A percentile compares a stretch with the other conserved stretches of the same genome.
Evolutionary conservation across 2,113 vertebrate species (phyloP).

Genomic region (Clinocottus analis): DNA sequence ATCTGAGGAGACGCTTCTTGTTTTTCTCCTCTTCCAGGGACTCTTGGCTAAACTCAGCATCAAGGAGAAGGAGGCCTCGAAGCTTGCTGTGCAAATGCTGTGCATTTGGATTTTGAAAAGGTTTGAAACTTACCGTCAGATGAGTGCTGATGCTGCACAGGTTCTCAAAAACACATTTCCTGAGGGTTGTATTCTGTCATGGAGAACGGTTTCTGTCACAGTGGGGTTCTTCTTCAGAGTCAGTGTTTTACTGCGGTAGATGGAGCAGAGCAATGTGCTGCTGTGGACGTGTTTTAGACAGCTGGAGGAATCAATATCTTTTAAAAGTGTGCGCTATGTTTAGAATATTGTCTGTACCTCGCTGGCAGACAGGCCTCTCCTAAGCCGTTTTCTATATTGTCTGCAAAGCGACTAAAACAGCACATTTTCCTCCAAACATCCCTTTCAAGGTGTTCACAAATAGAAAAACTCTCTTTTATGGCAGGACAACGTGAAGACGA

Average conservation of each 20-base stretch:
- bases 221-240: background rate
- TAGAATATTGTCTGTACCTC: too few relatives aligned
- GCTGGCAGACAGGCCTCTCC: too few relatives aligned
- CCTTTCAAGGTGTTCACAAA: background rate
- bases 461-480: background rate
- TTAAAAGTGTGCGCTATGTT: too few relatives aligned
- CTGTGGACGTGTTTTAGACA: too few relatives aligned
- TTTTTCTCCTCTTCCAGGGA: conserved; percentile 78
- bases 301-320: too few relatives aligned
- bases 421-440: background rate
- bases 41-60: conserved; percentile 85
- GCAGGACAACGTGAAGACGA: conserved; percentile 87
- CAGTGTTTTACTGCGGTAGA: too few relatives aligned
- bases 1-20: background rate
- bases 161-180: background rate
- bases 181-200: background rate
- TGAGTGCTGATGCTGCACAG: too few relatives aligned
- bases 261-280: too few relatives aligned
- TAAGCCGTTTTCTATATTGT: too few relatives aligned
- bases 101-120: conserved; percentile 89
- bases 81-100: conserved; percentile 83
- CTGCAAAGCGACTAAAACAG: too few relatives aligned
- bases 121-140: conserved; percentile 61
- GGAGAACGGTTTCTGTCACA: background rate
- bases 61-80: conserved; percentile 86